Conservation (phyloP, 2,113 vertebrate species). For the Eulemur rufifrons region DNA sequence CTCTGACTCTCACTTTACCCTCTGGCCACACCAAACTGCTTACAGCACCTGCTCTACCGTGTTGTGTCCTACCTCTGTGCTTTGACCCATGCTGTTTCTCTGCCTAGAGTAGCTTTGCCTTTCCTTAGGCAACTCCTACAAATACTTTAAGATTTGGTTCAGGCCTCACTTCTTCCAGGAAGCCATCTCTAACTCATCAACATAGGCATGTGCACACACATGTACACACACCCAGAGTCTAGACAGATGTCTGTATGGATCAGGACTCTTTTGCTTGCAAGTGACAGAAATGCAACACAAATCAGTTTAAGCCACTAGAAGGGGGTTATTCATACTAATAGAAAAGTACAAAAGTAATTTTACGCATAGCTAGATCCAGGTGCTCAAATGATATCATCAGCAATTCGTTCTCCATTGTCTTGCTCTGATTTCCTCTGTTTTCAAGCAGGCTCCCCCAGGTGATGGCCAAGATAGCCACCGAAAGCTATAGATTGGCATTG, state of each 20-base stretch:
- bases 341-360: neutral
- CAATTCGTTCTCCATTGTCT: constrained; percentile 32
- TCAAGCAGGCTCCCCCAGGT: neutral
- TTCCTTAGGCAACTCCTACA: constrained; percentile 40
- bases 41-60: neutral
- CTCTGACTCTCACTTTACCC: neutral
- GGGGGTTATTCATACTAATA: neutral
- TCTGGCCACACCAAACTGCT: neutral
- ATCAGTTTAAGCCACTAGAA: neutral
- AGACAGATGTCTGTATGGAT: neutral
- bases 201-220: neutral
- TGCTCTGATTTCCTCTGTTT: neutral
- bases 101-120: neutral
- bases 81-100: neutral
- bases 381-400: constrained; percentile 40
- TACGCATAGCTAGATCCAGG: neutral
- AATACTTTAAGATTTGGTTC: neutral
- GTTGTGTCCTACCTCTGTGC: neutral
- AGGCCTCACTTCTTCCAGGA: constrained; percentile 39
- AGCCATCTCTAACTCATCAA: neutral
- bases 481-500: neutral
- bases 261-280: neutral
- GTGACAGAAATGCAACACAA: constrained; percentile 23
- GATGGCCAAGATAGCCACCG: constrained; percentile 25
- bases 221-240: neutral